Evolutionary conservation across 2,797 vertebrate species (phyloP).

Genomic region (Mallotus villosus): DNA sequence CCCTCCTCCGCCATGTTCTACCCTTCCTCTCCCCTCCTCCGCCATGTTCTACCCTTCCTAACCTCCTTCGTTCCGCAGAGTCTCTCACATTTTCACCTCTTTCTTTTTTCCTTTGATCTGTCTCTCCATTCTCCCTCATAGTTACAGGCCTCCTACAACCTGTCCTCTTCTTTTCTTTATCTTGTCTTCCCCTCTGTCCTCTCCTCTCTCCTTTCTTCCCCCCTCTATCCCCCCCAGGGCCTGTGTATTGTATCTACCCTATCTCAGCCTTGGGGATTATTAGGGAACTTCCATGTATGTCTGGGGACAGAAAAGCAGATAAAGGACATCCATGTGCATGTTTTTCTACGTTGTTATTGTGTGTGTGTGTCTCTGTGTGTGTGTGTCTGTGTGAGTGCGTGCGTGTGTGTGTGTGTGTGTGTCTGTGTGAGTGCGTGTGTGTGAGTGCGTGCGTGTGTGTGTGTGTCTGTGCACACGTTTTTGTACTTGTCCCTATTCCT

Average conservation of each 20-base stretch:
- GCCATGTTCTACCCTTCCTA: constrained; percentile 23
- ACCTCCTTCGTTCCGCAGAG: not conserved
- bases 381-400: constrained; percentile 15
- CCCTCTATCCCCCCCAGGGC: not conserved
- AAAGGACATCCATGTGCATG: not conserved
- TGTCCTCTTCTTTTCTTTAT: not conserved
- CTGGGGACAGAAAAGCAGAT: not conserved
- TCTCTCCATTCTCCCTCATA: not conserved
- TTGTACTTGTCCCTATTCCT: constrained; percentile 39
- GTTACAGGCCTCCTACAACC: no score
- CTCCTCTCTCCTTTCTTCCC: not conserved
- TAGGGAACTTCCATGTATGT: constrained; percentile 29
- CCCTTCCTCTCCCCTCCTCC: constrained; percentile 21
- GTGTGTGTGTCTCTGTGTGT: constrained; percentile 9
- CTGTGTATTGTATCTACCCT: constrained; percentile 7
- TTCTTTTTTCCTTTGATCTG: constrained; percentile 17
- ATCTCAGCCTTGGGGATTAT: constrained; percentile 6
- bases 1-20: not conserved
- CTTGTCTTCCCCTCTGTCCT: not conserved
- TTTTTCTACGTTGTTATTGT: constrained; percentile 6
- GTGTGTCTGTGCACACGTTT: not conserved
- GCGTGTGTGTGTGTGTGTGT: constrained; percentile 8
- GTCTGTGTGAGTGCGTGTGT: constrained; percentile 16
- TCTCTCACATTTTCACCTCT: not conserved
- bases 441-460: not conserved